Percentiles rank a stretch among this genome's conserved stretches.
These are phyloP conservation scores for Tribolium madens DNA, from an alignment of 1,140 invertebrate species.

Conservation along the genomic window DNA sequence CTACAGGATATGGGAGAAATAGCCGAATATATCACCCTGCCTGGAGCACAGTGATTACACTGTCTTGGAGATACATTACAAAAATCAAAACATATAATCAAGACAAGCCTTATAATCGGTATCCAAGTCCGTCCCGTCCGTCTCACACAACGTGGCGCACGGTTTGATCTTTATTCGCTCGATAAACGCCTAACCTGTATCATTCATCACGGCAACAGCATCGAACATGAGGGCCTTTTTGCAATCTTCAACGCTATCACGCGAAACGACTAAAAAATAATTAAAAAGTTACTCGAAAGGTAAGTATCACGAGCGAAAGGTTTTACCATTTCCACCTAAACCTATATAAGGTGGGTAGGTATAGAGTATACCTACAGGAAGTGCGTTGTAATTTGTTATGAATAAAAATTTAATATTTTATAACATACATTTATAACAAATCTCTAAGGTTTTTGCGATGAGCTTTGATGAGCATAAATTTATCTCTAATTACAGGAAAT, in stretches of 20 bases:
- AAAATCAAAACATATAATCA: constrained; percentile 60
- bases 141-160: constrained; percentile 28
- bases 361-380: too few species aligned
- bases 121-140: constrained; percentile 27
- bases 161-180: constrained; percentile 42
- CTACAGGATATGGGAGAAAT: constrained; percentile 15
- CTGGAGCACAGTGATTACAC: constrained; percentile 56
- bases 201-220: constrained; percentile 39
- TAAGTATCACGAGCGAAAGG: not conserved
- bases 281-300: not conserved
- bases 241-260: constrained; percentile 26
- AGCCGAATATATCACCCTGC: constrained; percentile 57
- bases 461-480: too few species aligned
- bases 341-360: not conserved
- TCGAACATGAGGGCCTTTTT: constrained; percentile 19
- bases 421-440: too few species aligned
- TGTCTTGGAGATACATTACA: constrained; percentile 59
- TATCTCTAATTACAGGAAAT: constrained; percentile 5
- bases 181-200: constrained; percentile 37
- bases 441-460: too few species aligned
- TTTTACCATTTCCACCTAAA: not conserved
- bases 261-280: constrained; percentile 2
- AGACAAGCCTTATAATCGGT: constrained; percentile 55
- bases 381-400: too few species aligned
- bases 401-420: too few species aligned